These are phyloP conservation scores for Pygoscelis antarcticus DNA, from an alignment of 2,113 vertebrate genomes.

Conservation along the genomic window DNA sequence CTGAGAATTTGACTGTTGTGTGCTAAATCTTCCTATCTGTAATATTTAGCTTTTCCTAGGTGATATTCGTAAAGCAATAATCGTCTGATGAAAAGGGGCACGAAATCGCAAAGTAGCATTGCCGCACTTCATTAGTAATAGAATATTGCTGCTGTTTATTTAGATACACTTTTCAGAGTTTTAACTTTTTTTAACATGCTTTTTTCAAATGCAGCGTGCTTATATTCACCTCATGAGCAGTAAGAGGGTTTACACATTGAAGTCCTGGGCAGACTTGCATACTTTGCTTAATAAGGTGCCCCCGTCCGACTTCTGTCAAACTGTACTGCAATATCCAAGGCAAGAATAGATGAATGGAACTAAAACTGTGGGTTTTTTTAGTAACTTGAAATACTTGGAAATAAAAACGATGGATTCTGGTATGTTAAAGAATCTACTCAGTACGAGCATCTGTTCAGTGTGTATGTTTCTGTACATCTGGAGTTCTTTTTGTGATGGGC, in stretches of 20 bases:
- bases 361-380: background rate
- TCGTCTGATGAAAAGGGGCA: background rate
- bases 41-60: background rate
- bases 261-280: background rate
- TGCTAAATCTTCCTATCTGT: background rate
- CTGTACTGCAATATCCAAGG: background rate
- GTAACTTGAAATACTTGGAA: background rate
- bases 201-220: background rate
- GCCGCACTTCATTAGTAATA: background rate
- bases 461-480: background rate
- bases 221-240: background rate
- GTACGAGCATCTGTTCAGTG: background rate
- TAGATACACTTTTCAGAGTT: background rate
- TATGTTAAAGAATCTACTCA: background rate
- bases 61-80: background rate
- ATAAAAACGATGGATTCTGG: background rate
- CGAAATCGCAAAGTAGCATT: accelerated
- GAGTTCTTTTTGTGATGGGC: background rate
- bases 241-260: background rate
- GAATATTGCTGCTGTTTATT: background rate
- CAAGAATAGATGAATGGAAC: background rate
- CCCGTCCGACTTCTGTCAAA: background rate
- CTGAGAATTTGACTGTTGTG: background rate
- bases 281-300: background rate
- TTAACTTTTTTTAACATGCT: background rate